Evolutionary conservation across 2,113 vertebrate genomes (phyloP).

Genomic region (Prietella phreatophila): DNA sequence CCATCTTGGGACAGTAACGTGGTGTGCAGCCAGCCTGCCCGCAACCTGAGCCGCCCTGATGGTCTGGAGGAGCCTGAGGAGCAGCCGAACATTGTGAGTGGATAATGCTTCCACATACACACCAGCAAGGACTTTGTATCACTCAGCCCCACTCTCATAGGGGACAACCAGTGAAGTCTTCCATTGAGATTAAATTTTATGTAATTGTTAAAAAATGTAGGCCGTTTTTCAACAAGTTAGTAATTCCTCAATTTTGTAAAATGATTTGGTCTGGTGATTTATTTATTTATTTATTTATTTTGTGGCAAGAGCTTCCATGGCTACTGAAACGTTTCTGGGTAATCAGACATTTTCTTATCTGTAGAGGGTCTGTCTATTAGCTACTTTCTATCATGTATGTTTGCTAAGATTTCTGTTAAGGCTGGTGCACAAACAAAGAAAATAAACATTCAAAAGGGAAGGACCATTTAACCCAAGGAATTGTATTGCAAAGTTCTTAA

Average conservation of each 20-base stretch:
- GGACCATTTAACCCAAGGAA: not conserved
- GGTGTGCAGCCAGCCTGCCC: conserved; percentile 92
- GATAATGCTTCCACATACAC: not conserved
- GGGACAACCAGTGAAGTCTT: not conserved
- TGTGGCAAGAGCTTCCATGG: not conserved
- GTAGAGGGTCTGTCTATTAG: not conserved
- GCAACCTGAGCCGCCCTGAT: conserved; percentile 90
- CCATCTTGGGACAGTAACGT: conserved; percentile 92
- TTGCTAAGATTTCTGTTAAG: not conserved
- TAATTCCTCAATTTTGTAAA: not conserved
- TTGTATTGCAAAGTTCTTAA: not conserved
- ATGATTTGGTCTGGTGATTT: not conserved
- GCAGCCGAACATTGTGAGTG: conserved; percentile 67
- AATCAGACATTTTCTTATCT: not conserved
- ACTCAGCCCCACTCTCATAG: not conserved
- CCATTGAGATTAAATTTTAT: not conserved
- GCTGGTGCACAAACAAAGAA: not conserved
- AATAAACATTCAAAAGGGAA: not conserved
- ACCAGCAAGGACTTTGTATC: not conserved
- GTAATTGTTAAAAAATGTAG: not conserved
- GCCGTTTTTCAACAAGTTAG: not conserved
- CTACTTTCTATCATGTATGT: not conserved
- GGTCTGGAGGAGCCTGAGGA: conserved; percentile 89
- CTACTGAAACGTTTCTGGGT: not conserved
- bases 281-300: not conserved